Evolutionary conservation across 2,888 invertebrate genomes (phyloP).

Genomic region (Patella caerulea): DNA sequence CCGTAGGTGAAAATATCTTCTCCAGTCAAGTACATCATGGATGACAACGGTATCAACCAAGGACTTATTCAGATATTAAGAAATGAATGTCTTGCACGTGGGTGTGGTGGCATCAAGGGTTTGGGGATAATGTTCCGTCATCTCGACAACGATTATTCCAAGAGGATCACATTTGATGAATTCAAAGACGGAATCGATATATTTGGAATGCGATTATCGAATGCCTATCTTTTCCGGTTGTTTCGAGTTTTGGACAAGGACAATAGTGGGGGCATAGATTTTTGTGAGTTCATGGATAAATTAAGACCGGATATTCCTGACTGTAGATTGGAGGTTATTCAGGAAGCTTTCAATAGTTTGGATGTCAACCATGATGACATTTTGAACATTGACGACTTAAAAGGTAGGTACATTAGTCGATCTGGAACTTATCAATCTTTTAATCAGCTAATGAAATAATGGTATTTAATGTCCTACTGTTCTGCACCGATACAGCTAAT

Average conservation of each 20-base stretch:
- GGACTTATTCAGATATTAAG: conserved; percentile 43
- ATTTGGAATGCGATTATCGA: conserved; percentile 55
- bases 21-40: neutral
- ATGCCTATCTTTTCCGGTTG: conserved; percentile 46
- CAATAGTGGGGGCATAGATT: conserved; percentile 57
- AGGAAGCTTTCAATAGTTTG: conserved; percentile 56
- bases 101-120: conserved; percentile 52
- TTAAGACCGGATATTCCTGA: conserved; percentile 50
- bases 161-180: conserved; percentile 52
- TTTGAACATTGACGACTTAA: conserved; percentile 56
- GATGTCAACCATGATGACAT: conserved; percentile 57
- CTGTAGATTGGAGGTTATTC: conserved; percentile 47
- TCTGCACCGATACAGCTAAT: too few relatives aligned
- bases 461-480: too few relatives aligned
- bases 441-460: too few relatives aligned
- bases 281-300: conserved; percentile 58
- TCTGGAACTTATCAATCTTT: neutral
- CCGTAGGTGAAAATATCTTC: too few relatives aligned
- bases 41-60: conserved; percentile 1
- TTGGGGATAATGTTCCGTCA: conserved; percentile 51
- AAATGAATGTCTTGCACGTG: conserved; percentile 43
- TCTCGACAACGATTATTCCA: conserved; percentile 58
- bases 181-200: conserved; percentile 50
- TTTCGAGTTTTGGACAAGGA: conserved; percentile 57
- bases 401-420: conserved; percentile 42